Evolutionary conservation across 1,140 invertebrate genomes (phyloP).

Genomic region (Berghia stephanieae): DNA sequence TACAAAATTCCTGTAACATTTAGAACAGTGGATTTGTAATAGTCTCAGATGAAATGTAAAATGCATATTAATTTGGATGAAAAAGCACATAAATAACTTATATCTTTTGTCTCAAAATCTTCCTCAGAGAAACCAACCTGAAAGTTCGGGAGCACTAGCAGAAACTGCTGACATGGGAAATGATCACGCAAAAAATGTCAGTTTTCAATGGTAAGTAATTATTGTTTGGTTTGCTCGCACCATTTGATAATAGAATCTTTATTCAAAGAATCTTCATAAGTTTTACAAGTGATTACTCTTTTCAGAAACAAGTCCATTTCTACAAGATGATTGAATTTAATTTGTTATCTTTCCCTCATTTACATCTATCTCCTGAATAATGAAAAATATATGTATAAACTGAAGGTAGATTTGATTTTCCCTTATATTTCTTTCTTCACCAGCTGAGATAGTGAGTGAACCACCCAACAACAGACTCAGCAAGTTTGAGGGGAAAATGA

Average conservation of each 20-base stretch:
- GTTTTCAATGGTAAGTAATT: conserved; percentile 76
- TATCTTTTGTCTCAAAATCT: too few relatives aligned
- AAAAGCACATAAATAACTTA: too few relatives aligned
- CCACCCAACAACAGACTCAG: conserved; percentile 98
- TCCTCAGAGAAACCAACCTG: conserved; percentile 72
- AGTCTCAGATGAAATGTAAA: too few relatives aligned
- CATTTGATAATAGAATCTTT: not conserved
- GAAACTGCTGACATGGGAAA: conserved; percentile 95
- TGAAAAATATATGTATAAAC: not conserved
- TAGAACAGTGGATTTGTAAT: too few relatives aligned
- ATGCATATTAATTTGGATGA: too few relatives aligned
- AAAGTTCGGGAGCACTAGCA: conserved; percentile 75
- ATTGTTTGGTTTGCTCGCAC: not conserved
- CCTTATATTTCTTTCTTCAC: conserved; percentile 26
- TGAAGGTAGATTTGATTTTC: not conserved
- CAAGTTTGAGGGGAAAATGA: conserved; percentile 89
- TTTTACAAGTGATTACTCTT: not conserved
- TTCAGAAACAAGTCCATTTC: too few relatives aligned
- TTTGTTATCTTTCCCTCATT: not conserved
- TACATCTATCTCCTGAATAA: not conserved
- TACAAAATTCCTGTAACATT: too few relatives aligned
- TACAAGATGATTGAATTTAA: not conserved
- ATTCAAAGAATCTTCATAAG: not conserved
- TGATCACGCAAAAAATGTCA: conserved; percentile 84
- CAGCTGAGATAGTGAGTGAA: conserved; percentile 95